Evolutionary conservation across 2,113 vertebrate species (phyloP), one percentile per base, ranked within the genome.

Genomic region (Halcyon senegalensis): DNA sequence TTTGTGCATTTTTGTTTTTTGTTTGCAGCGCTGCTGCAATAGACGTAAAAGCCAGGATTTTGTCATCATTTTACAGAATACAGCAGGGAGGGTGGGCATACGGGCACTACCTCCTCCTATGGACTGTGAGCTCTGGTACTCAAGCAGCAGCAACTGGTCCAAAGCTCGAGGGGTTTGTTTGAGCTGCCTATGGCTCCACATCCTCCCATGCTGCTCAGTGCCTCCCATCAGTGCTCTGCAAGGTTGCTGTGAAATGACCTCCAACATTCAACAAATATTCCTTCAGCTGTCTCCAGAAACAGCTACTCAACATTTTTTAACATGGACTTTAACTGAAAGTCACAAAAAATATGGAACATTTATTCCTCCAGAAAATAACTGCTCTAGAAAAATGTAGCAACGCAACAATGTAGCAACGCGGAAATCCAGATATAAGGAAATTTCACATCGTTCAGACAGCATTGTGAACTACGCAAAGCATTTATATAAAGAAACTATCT

Each of bases 131-230:
- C 37, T 68, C 58, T 72, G 23, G 9, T 8, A 3, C 44, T 16
- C n/a, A 20, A 68, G n/a, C n/a, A 76, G 53, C 39, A 64, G 50
- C 7, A 44, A 20, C 28, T 28, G 18, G 16, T 13, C 37, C 82
- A 63, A 21, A 77, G 46, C 63, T 30, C 0, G 1, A 25, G 16
- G 4, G 1, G 7, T 19, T 90, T 56, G 37, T 17, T 90, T 60
- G 37, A 66, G 68, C 31, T 33, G 23, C 33, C 48, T 59, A 14
- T 7, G 12, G 58, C 25, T 80, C 63, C 67, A 10, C 0, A 0
- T 31, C 55, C 44, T 48, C 23, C 76, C 17, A 10, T 1, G 20
- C 68, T 48, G 60, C 90, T 70, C 64, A 30, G 25, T 18, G 33
- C 10, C 39, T 27, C 24, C 60, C 67, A 75, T 62, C 24, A 92